Evolutionary conservation across 2,888 invertebrate species (phyloP).

Genomic region (Elmis aenea): DNA sequence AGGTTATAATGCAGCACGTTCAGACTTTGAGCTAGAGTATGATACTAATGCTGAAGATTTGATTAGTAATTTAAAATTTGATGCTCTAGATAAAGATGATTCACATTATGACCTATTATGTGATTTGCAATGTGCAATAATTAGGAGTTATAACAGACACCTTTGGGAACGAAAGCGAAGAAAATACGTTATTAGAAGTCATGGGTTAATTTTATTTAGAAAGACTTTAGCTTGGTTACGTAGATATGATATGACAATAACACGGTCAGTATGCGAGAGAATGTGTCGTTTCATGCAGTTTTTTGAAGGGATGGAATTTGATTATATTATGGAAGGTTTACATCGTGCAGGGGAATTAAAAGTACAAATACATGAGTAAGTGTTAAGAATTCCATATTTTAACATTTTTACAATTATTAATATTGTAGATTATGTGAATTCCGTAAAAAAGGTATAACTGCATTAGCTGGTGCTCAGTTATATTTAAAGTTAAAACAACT

Average conservation of each 20-base stretch:
- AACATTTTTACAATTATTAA: conserved; percentile 1
- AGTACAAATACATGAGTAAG: conserved; percentile 52
- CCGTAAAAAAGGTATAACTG: conserved; percentile 65
- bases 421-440: conserved; percentile 56
- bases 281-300: conserved; percentile 73
- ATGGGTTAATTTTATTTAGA: conserved; percentile 73
- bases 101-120: conserved; percentile 52
- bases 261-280: conserved; percentile 52
- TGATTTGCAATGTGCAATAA: conserved; percentile 64
- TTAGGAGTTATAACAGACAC: conserved; percentile 71
- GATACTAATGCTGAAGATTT: conserved; percentile 77
- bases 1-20: conserved; percentile 79
- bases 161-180: conserved; percentile 68
- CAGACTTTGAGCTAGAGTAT: conserved; percentile 80
- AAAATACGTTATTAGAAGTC: conserved; percentile 66
- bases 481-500: conserved; percentile 62
- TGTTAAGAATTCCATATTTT: too few relatives aligned
- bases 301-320: conserved; percentile 66
- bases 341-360: conserved; percentile 66
- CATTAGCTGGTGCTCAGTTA: conserved; percentile 57
- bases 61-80: conserved; percentile 45
- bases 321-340: conserved; percentile 71
- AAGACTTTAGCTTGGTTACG: conserved; percentile 65
- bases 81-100: conserved; percentile 48
- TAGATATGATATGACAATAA: conserved; percentile 63